Base-by-base conservation (phyloP, 2,888 invertebrate genomes). In the Lottia gigantea region DNA sequence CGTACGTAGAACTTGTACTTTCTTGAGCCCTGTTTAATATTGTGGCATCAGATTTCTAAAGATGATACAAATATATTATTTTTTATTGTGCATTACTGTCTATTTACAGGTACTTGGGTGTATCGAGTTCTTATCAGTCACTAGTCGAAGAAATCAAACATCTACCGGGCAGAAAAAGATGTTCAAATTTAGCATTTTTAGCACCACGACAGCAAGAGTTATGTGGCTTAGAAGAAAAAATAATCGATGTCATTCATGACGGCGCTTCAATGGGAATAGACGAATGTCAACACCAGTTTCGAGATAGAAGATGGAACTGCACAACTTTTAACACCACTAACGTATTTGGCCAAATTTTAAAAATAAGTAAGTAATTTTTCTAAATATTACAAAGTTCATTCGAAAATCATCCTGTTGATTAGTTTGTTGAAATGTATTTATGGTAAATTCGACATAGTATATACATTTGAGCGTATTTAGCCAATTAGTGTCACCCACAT, bases 201-300 rank as follows among this genome's bases (percentile, higher is more conserved):
- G 92, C 91, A 16, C 93, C 93, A 74, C 91, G 91, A 80, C 95
- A 95, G 88, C 85, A 87, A 66, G 92, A 93, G 83, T 89, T 95
- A 63, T 95, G 94, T 85, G 90, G 92, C 73, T 90, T 92, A 70
- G 92, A 93, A 78, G 92, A 93, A 82, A 93, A 92, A 86, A 92
- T 94, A 86, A 90, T 94, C 77, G 93, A 93, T 87, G 86, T 88
- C 2, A 84, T 89, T 67, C 80, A 85, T 69, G 91, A 92, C 25
- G 96, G 95, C 19, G 95, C 96, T 12, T 91, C 92, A 87, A 91
- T 95, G 88, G 95, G 94, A 16, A 87, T 96, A 71, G 94, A 95
- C 80, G 96, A 96, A 88, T 96, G 96, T 87, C 95, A 96, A 90
- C 91, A 93, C 85, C 96, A 96, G 90, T 96, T 96, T 88, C 91